Conservation (phyloP, 2,797 vertebrate genomes). For the Liasis olivaceus region DNA sequence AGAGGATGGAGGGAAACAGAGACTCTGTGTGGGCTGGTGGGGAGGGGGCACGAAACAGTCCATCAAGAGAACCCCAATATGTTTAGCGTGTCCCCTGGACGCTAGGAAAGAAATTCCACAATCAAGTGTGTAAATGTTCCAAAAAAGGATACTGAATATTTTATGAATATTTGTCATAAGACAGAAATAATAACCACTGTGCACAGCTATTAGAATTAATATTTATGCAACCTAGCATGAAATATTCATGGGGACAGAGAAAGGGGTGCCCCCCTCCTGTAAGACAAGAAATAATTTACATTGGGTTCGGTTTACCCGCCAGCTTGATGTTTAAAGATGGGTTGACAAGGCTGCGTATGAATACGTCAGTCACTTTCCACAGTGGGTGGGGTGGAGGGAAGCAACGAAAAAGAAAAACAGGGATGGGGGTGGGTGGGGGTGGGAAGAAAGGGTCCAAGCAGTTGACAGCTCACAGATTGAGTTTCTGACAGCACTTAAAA, state of each 20-base stretch:
- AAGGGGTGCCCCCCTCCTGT: slow-evolving; percentile 61
- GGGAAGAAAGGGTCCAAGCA: slow-evolving; percentile 70
- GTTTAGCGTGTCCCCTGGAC: slow-evolving; percentile 76
- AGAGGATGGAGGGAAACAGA: slow-evolving; percentile 42
- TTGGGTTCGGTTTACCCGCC: slow-evolving; percentile 81
- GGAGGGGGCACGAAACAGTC: slow-evolving; percentile 59
- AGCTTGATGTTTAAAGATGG: slow-evolving; percentile 83
- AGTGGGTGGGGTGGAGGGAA: slow-evolving; percentile 62
- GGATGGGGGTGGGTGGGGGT: not conserved
- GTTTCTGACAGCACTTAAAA: slow-evolving; percentile 92
- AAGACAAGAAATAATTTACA: slow-evolving; percentile 86
- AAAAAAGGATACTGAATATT: slow-evolving; percentile 91
- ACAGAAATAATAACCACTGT: slow-evolving; percentile 97
- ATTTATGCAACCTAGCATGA: slow-evolving; percentile 96
- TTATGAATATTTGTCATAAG: slow-evolving; percentile 95
- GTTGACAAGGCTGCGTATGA: slow-evolving; percentile 78
- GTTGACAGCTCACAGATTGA: slow-evolving; percentile 89
- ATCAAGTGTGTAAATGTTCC: slow-evolving; percentile 85
- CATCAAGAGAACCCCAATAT: slow-evolving; percentile 80
- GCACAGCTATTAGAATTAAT: slow-evolving; percentile 99
- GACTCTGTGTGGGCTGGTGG: not conserved
- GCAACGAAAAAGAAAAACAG: slow-evolving; percentile 31
- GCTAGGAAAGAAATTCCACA: slow-evolving; percentile 75
- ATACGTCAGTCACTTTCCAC: slow-evolving; percentile 80
- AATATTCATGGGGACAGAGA: slow-evolving; percentile 95